Evolutionary conservation across 2,797 vertebrate species (phyloP), one percentile per base, ranked within the genome.

Genomic region (Pseudochaenichthys georgianus): DNA sequence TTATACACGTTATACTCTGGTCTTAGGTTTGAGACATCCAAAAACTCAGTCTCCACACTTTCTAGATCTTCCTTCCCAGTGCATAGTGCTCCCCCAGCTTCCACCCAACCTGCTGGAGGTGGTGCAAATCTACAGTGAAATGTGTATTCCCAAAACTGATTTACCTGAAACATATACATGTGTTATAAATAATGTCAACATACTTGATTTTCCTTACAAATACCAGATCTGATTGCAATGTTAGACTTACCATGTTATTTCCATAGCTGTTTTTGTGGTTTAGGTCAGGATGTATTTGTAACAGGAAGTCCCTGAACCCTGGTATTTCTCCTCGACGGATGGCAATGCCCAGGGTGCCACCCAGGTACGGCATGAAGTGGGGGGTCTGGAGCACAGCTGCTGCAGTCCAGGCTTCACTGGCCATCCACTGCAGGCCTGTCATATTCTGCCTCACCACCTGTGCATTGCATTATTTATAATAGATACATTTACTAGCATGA

Each of bases 311-410:
- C n/a, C 5, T 43, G 19, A 93, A 83, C 0, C 90, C 91, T 34
- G 82, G 34, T 48, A 95, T 93, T 76, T 93, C 90, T 58, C 92
- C 94, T 19, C 85, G 87, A 4, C 89, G 85, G 19, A 95, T 94
- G 28, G 93, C 84, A 1, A 93, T 89, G 5, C 91, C 91, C 73
- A 93, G 70, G 1, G 88, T 92, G 13, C 92, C 85, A 13, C 77
- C 77, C 45, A 92, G 48, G 64, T 85, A 88, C 0, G 85, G 83
- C 80, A 89, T 83, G 3, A 89, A 34, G 0, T 55, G 55, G 1
- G 75, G 67, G 0, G 77, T 87, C n/a, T 87, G 82, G 4, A 92
- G 58, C 9, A 82, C 77, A 16, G 50, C 12, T 45, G 74, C 73
- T 38, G 76, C 12, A 48, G 67, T 65, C 88, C 85, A 88, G 2